Base-by-base conservation (phyloP, 1,140 invertebrate genomes). In the Chionoecetes opilio region DNA sequence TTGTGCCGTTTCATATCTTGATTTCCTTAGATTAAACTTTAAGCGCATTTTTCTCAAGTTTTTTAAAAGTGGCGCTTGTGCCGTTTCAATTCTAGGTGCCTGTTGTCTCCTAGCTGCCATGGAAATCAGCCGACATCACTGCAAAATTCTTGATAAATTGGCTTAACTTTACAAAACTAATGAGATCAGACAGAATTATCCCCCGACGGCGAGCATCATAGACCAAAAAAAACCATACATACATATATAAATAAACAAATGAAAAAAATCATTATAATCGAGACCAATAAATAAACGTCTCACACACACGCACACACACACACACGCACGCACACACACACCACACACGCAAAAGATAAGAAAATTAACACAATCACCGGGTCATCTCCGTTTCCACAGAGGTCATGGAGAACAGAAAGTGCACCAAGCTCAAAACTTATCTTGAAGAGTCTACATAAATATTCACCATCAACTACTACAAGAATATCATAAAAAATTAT, bases 101-200 rank as follows among this genome's bases (percentile, higher is more conserved):
- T 32, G 17, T 37, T 87, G 41, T 29, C 29, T 29, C 37, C 87
- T 31, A 89, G 41, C 37, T 82, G 63, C 91, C 63, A 31, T 35
- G 31, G 63, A 29, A 37, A n/a, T 82, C 91, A 82, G 37, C 91
- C 26, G 26, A 89, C 87, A 89, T 41, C 21, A 82, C 91, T 34
- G 82, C 63, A 32, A 92, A 92, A 35, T 34, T 92, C 91, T n/a
- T n/a, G 63, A n/a, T n/a, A 75, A 92, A 92, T 29, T 82, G 82
- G 63, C 41, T 82, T 75, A 84, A 38, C 84, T 92, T 95, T 92
- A 92, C 85, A 82, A 95, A 95, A 85, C 94, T 95, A 95, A 92
- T 95, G 94, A 95, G 94, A 95, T 95, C 94, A 95, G 82, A 91
- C 86, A 92, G 63, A 32, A 38, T 46, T 95, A 90, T 95, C 94